Evolutionary conservation across 2,888 invertebrate genomes (phyloP), one percentile per base, ranked within the genome.

Genomic region (Drosophila seclusa): DNA sequence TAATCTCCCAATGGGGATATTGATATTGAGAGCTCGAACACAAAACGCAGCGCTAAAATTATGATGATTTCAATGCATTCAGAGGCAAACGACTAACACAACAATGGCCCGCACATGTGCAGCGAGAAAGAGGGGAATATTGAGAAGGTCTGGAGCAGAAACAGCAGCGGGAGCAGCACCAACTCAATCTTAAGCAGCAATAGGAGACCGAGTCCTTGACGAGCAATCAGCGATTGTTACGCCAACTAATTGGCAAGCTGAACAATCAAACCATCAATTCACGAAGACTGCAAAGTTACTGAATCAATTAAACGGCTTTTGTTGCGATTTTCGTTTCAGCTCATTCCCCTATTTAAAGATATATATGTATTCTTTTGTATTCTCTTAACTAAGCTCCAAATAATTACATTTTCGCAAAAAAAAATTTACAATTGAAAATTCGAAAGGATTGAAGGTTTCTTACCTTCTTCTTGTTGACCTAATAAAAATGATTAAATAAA

Each of bases 61-160:
- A 68, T 32, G 78, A 64, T 0, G 45, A 38, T 0, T 21, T 18
- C 10, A 32, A 42, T 6, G 29, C 1, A 0, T 16, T 29, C 7
- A 0, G 32, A 38, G 0, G 4, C 21, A 1, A n/a, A 6, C 6
- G 18, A 2, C 8, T 21, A 64, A 31, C 49, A 36, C 34, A 63
- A 6, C n/a, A 74, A 74, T 49, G 69, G 36, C 0, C 40, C 42
- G 45, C 80, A 75, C 18, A 29, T 38, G 57, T 57, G 76, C 68
- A 76, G 68, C 49, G 80, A 79, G 27, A 73, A 66, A 16, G 78
- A 81, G 27, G 81, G 76, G 27, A 78, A 57, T 24, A 13, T 27
- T 0, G 31, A 68, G 24, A 11, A 57, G n/a, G 62, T 10, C 16
- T 31, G 11, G 2, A 45, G 16, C 40, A 53, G 18, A 16, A 27